Evolutionary conservation across 1,140 invertebrate genomes (phyloP).

Genomic region (Temnothorax longispinosus): DNA sequence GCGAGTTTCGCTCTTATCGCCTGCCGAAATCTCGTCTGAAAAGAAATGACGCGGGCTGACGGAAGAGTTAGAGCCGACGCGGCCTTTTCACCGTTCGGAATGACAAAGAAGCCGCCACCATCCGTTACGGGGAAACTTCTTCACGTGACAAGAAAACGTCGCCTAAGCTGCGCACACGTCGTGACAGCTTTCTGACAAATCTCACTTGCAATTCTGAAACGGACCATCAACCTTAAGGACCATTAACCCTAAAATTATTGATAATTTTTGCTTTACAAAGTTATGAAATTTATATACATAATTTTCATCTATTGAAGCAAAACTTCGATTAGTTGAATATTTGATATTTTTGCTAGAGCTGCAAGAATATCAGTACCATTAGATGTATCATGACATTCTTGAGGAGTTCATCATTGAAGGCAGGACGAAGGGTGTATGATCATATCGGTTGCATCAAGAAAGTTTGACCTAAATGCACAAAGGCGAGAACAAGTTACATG

Average conservation of each 20-base stretch:
- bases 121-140: conserved; percentile 51
- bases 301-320: not conserved
- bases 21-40: conserved; percentile 52
- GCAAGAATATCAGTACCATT: conserved; percentile 9
- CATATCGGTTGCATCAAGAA: conserved; percentile 45
- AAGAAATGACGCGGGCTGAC: conserved; percentile 41
- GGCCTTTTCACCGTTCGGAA: conserved; percentile 54
- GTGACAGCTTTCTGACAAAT: conserved; percentile 24
- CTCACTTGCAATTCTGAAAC: not conserved
- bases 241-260: not conserved
- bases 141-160: conserved; percentile 50
- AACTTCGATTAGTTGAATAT: not conserved
- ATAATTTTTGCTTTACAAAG: not conserved
- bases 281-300: not conserved
- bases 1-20: conserved; percentile 57
- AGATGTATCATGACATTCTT: not conserved
- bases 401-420: not conserved
- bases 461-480: conserved; percentile 72
- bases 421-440: conserved; percentile 5
- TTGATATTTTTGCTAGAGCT: not conserved
- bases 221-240: not conserved
- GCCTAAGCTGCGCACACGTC: not conserved
- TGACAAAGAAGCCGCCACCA: conserved; percentile 47
- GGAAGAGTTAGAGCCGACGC: conserved; percentile 25
- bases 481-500: conserved; percentile 50